Evolutionary conservation across 2,797 vertebrate species (phyloP), one percentile per base, ranked within the genome.

Genomic region (Sebastes itinus): DNA sequence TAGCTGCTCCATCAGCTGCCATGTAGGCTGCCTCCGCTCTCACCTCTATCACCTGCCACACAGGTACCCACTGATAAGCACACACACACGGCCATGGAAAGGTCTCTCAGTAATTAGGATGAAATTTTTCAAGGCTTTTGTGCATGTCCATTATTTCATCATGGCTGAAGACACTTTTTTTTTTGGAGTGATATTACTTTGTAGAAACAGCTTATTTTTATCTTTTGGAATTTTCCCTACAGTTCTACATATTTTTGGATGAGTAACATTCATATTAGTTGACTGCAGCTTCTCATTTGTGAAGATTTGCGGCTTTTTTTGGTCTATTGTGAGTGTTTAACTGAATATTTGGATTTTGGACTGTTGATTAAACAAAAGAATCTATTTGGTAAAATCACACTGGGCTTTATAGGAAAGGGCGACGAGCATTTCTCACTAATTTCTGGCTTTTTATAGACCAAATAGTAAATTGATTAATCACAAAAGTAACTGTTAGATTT

Each of bases 31-130:
- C 89, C 79, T 88, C 79, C 55, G n/a, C 80, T 83, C 82, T 88
- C 80, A 88, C 90, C 84, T 92, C 88, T 81, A 86, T 93, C 94
- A 92, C 92, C 90, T 92, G 92, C 89, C 92, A 89, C 90, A 91
- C 89, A 94, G 92, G 91, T 91, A 90, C 82, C 2, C 30, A 25
- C 66, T 73, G 89, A 94, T 90, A 94, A 92, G 90, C 83, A 28
- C 84, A 67, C 84, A 67, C 81, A 52, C 82, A 65, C 42, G 18
- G 64, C 66, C 74, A 42, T 3, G 22, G 16, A 70, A 85, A 79
- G 71, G 67, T 80, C 89, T 81, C 30, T 7, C 56, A 32, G 75
- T 88, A 91, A 92, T 94, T 92, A 92, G 84, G 74, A 84, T 81
- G 82, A 83, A 35, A 83, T 83, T 75, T 68, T n/a, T 46, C 32